Evolutionary conservation across 2,888 invertebrate species (phyloP).

Genomic region (Drosophila planitibia): DNA sequence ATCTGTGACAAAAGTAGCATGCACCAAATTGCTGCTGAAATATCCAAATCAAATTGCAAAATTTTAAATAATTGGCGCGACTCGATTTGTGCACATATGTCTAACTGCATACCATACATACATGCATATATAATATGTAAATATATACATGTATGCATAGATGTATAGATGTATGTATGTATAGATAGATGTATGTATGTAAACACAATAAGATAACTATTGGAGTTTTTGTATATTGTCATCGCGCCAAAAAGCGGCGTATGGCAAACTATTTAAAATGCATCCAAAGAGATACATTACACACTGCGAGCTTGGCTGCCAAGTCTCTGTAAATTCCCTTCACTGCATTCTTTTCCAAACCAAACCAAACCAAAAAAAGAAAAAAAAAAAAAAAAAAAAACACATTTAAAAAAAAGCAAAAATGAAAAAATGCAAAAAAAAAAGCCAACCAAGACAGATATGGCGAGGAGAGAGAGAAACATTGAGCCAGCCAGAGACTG

Average conservation of each 20-base stretch:
- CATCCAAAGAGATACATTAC: slow-evolving; percentile 78
- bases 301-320: slow-evolving; percentile 73
- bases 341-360: slow-evolving; percentile 81
- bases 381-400: neutral
- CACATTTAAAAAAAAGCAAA: neutral
- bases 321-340: slow-evolving; percentile 81
- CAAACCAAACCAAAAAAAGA: slow-evolving; percentile 28
- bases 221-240: slow-evolving; percentile 52
- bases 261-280: slow-evolving; percentile 74
- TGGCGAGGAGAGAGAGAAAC: slow-evolving; percentile 17
- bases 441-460: neutral
- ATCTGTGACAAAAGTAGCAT: slow-evolving; percentile 13
- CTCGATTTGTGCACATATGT: slow-evolving; percentile 36
- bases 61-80: slow-evolving; percentile 78
- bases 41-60: slow-evolving; percentile 72
- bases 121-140: neutral
- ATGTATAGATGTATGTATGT: slow-evolving; percentile 8
- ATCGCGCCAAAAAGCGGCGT: slow-evolving; percentile 73
- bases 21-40: slow-evolving; percentile 46
- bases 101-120: neutral
- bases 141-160: neutral
- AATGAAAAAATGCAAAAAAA: neutral
- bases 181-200: slow-evolving; percentile 16
- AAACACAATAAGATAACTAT: neutral
- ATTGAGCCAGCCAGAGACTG: slow-evolving; percentile 24